Conservation (phyloP, 2,888 invertebrate species). For the Acrobasis consociella region DNA sequence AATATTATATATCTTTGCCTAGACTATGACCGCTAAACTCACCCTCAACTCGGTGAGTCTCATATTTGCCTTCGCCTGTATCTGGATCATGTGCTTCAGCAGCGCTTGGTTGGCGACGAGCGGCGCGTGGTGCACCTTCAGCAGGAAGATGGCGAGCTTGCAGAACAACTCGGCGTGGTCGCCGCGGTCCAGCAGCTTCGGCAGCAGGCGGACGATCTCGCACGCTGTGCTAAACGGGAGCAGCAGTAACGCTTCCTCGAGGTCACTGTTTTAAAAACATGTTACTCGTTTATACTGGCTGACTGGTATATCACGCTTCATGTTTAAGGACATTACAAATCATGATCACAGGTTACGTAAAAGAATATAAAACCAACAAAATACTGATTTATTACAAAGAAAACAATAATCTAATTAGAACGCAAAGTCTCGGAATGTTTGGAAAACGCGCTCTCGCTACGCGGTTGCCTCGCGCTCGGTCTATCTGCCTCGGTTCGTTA, state of each 20-base stretch:
- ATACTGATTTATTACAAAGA: too few species aligned
- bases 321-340: too few species aligned
- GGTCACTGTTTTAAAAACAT: slow-evolving; percentile 84
- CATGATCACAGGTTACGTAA: too few species aligned
- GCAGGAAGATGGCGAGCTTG: slow-evolving; percentile 89
- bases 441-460: too few species aligned
- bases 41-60: slow-evolving; percentile 85
- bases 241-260: slow-evolving; percentile 94
- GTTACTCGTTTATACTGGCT: neutral
- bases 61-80: slow-evolving; percentile 82
- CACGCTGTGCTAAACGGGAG: slow-evolving; percentile 92
- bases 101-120: slow-evolving; percentile 88
- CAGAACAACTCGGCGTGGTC: slow-evolving; percentile 90
- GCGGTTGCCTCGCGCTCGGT: too few species aligned
- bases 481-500: too few species aligned
- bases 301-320: too few species aligned
- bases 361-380: too few species aligned
- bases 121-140: slow-evolving; percentile 90
- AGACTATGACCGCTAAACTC: slow-evolving; percentile 39
- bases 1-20: too few species aligned
- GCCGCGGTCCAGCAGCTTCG: slow-evolving; percentile 85
- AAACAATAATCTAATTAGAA: too few species aligned
- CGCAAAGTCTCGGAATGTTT: too few species aligned
- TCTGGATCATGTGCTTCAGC: slow-evolving; percentile 84
- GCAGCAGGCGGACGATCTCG: slow-evolving; percentile 88